A percentile compares a stretch with the other conserved stretches of the same genome.
Conservation (phyloP, 2,888 invertebrate species). For the Erebia ligea region DNA sequence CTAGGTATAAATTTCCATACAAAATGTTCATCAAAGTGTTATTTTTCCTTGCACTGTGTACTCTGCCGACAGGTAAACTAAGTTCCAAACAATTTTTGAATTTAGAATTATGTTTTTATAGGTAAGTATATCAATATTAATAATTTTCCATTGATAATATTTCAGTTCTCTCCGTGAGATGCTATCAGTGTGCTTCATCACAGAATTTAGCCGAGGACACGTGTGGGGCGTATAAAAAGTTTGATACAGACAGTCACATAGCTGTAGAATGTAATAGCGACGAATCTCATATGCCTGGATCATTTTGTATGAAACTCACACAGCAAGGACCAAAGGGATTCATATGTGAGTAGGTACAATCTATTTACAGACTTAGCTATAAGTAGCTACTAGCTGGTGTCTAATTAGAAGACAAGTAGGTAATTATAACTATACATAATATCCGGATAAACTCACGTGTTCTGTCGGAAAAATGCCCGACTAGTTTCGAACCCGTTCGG, state of each 20-base stretch:
- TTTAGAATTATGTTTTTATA: not conserved
- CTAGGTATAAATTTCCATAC: not conserved
- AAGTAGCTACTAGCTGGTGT: no score
- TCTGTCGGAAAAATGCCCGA: no score
- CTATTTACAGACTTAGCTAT: not conserved
- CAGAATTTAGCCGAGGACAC: conserved; percentile 90
- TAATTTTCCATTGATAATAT: conserved; percentile 34
- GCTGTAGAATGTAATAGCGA: conserved; percentile 97
- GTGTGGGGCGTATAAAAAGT: conserved; percentile 94
- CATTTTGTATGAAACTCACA: conserved; percentile 97
- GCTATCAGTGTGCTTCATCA: conserved; percentile 97
- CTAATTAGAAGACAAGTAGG: no score
- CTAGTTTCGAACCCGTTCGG: no score
- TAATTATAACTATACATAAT: no score
- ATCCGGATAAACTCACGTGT: no score
- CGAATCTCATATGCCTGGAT: conserved; percentile 96
- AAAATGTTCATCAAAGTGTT: conserved; percentile 28
- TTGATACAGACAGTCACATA: conserved; percentile 93
- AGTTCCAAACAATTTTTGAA: not conserved
- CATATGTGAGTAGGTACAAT: conserved; percentile 90
- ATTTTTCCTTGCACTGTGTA: conserved; percentile 10
- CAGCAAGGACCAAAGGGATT: conserved; percentile 97
- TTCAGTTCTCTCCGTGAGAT: conserved; percentile 89
- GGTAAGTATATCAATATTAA: not conserved
- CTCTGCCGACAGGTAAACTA: conserved; percentile 31